Conservation (phyloP, 2,113 vertebrate genomes). For the Calyptommatus sinebrachiatus region DNA sequence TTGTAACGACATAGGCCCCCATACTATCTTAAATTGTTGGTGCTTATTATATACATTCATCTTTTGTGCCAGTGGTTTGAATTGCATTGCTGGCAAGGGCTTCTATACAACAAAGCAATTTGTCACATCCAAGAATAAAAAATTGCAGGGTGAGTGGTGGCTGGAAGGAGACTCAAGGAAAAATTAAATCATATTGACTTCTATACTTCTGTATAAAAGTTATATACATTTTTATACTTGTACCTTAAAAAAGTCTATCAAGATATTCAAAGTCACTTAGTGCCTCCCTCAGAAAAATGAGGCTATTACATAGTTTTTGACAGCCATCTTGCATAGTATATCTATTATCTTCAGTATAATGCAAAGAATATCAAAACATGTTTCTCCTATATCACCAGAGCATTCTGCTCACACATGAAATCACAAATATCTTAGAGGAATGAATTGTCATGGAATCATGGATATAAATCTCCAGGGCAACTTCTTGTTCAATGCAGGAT, state of each 20-base stretch:
- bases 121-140: not conserved
- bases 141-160: not conserved
- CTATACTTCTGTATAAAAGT: not conserved
- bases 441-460: not conserved
- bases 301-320: not conserved
- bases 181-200: not conserved
- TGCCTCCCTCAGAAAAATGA: not conserved
- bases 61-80: slow-evolving; percentile 2
- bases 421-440: not conserved
- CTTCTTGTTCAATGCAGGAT: too few species aligned
- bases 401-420: not conserved
- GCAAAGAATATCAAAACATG: not conserved
- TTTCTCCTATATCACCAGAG: not conserved
- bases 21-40: not conserved
- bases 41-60: slow-evolving; percentile 17
- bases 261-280: not conserved
- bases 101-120: not conserved
- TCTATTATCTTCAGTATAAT: not conserved
- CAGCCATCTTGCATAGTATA: not conserved
- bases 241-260: not conserved
- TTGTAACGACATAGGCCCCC: not conserved
- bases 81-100: not conserved
- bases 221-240: not conserved
- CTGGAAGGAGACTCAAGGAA: not conserved
- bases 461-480: not conserved